Evolutionary conservation across 2,113 vertebrate genomes (phyloP), one percentile per base, ranked within the genome.

Genomic region (Lepidothrix coronata): DNA sequence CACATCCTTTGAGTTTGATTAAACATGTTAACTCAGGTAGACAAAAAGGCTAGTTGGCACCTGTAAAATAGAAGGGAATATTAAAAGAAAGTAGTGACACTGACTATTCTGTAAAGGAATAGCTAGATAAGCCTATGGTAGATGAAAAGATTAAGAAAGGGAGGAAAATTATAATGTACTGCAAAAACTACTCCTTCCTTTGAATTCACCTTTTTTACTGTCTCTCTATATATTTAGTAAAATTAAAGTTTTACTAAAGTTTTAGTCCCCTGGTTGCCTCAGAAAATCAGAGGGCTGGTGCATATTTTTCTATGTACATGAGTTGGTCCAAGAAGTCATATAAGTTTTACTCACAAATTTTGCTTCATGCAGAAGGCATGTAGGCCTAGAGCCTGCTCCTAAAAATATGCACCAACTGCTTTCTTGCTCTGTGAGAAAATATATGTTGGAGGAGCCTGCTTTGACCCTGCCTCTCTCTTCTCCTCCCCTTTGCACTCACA

Each of bases 171-270:
- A 87, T 30, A 66, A 84, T 9, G 63, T 73, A 67, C 46, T 73
- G 55, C 58, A 83, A 88, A 76, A 90, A 73, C 37, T 61, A 62
- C 37, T 91, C 61, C 48, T 61, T 88, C 71, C 54, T 76, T 75
- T 85, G 58, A 85, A 73, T 88, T 57, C n/a, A 55, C 35, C 14
- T 73, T 79, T 93, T 85, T 61, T 48, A 73, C 58, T 75, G 59
- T 61, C 62, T 82, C 12, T 49, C 12, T 49, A 49, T 49, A 49
- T 44, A 44, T 44, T 17, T 44, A 48, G 41, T 95, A 9, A 77
- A 93, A 96, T 93, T 93, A 70, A 76, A 88, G 59, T 85, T 82
- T 76, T 68, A 96, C 92, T 93, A 70, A 76, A 88, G 59, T 85
- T 82, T 76, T 68, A 85, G 66, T 86, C 51, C n/a, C 31, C 17